Evolutionary conservation across 1,140 invertebrate species (phyloP).

Genomic region (Mycetomoellerius zeteki): DNA sequence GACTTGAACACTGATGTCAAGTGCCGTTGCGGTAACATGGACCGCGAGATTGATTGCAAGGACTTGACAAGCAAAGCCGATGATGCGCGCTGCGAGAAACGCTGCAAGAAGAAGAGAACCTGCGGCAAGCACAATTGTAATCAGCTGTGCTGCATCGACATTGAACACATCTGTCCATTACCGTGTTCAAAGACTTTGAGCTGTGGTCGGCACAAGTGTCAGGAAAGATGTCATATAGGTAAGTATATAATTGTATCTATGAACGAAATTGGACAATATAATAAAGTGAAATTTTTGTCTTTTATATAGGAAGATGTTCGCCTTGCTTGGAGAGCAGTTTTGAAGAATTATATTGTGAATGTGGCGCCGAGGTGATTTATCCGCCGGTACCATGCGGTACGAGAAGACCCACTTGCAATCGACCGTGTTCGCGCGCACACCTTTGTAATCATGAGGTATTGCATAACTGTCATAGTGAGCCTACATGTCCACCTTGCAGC

Average conservation of each 20-base stretch:
- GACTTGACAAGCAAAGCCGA: constrained; percentile 91
- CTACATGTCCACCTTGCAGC: constrained; percentile 97
- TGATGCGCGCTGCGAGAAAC: constrained; percentile 94
- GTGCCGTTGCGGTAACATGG: constrained; percentile 97
- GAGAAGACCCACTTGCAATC: constrained; percentile 92
- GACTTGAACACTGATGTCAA: constrained; percentile 91
- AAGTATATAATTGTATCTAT: constrained; percentile 30
- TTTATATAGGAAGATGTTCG: constrained; percentile 90
- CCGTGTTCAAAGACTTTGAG: constrained; percentile 93
- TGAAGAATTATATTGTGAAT: constrained; percentile 97
- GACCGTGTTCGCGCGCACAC: constrained; percentile 92
- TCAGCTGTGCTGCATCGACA: constrained; percentile 94
- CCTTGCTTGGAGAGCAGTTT: constrained; percentile 95
- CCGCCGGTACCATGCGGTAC: constrained; percentile 97
- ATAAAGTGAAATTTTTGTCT: background rate
- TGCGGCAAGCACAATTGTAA: constrained; percentile 97
- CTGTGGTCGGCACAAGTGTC: constrained; percentile 96
- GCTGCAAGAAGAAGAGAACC: constrained; percentile 93
- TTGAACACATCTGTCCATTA: constrained; percentile 94
- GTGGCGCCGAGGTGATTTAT: constrained; percentile 94
- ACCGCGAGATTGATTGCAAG: constrained; percentile 93
- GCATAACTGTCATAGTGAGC: constrained; percentile 92
- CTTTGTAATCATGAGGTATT: constrained; percentile 93
- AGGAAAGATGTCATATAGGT: constrained; percentile 95
- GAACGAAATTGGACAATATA: background rate